Evolutionary conservation across 1,140 invertebrate genomes (phyloP), one percentile per base, ranked within the genome.

Genomic region (Aphelenchoides avenae): DNA sequence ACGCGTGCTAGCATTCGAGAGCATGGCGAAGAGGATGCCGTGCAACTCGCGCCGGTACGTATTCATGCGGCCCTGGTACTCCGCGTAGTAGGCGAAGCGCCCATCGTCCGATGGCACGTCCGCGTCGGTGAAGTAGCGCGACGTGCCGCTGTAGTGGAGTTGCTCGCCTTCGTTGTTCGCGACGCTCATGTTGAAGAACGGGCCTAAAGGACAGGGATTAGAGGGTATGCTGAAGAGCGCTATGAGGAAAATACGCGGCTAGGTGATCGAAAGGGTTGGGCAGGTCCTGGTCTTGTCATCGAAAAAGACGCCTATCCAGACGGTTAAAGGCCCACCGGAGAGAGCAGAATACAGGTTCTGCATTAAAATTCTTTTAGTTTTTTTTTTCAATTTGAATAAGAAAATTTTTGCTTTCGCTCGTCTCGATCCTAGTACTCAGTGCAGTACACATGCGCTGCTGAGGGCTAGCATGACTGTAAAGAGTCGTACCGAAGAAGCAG

Each of bases 161-260:
- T 11, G 78, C 49, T 68, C 71, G 78, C 83, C 52, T 87, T 82
- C 51, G 83, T 84, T 34, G 84, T 84, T 67, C 88, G 86, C 30
- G 88, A 77, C 69, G 88, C 86, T 55, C 0, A 93, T 83, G 7
- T 84, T 85, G 24, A 95, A 80, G 75, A 96, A 94, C 0, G 90
- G 88, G 22, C 89, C 90, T 0, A 96, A 81, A 64, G 86, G 91
- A 29, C 88, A n/a, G n/a, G n/a, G n/a, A n/a, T n/a, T n/a, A n/a
- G n/a, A 87, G 3, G 86, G 84, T n/a, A 49, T 84, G 84, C 0
- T 87, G 84, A 24, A 93, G 80, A 77, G 94, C 90, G n/a, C 87
- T 80, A 0, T 89, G 89, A 0, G 81, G 81, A 1, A 84, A 85
- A 24, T 83, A 83, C 0, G 87, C 73, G 5, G 79, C 85, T 6